Percentiles rank a stretch among this genome's conserved stretches.
These are phyloP conservation scores for Alethe diademata DNA, from an alignment of 2,113 vertebrate genomes.

Conservation along the genomic window DNA sequence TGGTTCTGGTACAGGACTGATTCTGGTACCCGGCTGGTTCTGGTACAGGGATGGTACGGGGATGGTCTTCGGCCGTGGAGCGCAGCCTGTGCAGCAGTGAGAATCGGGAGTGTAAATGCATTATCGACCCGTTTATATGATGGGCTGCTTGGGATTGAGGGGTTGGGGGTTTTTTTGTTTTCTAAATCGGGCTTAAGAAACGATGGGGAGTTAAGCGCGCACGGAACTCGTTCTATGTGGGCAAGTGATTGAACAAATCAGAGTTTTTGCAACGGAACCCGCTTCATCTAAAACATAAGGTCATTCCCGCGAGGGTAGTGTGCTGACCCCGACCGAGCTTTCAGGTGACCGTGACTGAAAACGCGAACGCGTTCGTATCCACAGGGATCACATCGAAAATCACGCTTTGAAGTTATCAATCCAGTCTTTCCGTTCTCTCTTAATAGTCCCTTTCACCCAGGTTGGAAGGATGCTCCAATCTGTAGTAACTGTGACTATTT, in stretches of 20 bases:
- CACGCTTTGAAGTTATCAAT: background rate
- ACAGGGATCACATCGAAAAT: background rate
- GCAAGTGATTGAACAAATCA: background rate
- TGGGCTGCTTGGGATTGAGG: background rate
- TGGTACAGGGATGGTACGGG: too few relatives aligned
- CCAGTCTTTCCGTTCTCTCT: background rate
- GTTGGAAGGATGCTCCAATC: background rate
- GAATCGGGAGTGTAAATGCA: background rate
- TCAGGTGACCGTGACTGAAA: background rate
- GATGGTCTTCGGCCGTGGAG: background rate
- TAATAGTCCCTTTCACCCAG: background rate
- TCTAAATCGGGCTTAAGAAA: background rate
- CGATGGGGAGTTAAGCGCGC: rapidly evolving
- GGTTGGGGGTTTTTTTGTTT: background rate
- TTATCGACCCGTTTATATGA: rapidly evolving
- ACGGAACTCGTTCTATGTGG: background rate
- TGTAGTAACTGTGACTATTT: background rate
- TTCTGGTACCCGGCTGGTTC: background rate
- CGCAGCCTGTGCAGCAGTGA: rapidly evolving
- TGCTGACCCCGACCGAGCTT: background rate
- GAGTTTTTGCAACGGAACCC: background rate
- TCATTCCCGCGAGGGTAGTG: background rate
- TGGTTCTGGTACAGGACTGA: background rate
- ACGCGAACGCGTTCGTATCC: background rate
- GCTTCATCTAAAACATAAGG: background rate